Conservation (phyloP, 1,140 invertebrate species). For the Goniozus legneri region DNA sequence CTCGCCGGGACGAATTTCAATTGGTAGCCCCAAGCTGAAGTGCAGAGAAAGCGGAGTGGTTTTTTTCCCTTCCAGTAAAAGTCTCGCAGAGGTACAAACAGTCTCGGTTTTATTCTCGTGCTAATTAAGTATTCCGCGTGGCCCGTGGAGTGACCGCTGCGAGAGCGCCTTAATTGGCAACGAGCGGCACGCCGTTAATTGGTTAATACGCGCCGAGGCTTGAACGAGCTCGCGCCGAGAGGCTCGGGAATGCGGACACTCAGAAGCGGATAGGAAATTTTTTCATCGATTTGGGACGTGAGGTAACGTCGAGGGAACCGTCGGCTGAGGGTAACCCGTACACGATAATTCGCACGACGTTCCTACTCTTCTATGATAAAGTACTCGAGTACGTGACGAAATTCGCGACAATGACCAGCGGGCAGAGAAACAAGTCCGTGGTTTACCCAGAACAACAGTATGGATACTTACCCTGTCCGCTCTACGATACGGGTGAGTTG, state of each 20-base stretch:
- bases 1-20: no score
- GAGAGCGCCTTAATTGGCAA: conserved; percentile 30
- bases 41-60: no score
- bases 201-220: conserved; percentile 24
- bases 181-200: conserved; percentile 25
- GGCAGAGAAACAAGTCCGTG: conserved; percentile 36
- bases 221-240: no score
- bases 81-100: no score
- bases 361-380: conserved; percentile 45
- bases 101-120: conserved; percentile 29
- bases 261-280: no score
- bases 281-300: no score
- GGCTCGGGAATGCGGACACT: no score
- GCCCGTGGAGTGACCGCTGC: conserved; percentile 7
- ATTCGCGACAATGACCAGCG: conserved; percentile 40
- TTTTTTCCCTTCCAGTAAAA: no score
- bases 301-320: no score
- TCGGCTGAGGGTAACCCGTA: conserved; percentile 1
- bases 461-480: conserved; percentile 45
- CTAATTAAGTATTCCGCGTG: conserved; percentile 33
- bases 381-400: conserved; percentile 44
- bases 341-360: conserved; percentile 39
- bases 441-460: conserved; percentile 37
- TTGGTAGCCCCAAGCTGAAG: no score
- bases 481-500: conserved; percentile 40